Evolutionary conservation across 2,113 vertebrate genomes (phyloP), one percentile per base, ranked within the genome.

Genomic region (Thamnaconus septentrionalis): DNA sequence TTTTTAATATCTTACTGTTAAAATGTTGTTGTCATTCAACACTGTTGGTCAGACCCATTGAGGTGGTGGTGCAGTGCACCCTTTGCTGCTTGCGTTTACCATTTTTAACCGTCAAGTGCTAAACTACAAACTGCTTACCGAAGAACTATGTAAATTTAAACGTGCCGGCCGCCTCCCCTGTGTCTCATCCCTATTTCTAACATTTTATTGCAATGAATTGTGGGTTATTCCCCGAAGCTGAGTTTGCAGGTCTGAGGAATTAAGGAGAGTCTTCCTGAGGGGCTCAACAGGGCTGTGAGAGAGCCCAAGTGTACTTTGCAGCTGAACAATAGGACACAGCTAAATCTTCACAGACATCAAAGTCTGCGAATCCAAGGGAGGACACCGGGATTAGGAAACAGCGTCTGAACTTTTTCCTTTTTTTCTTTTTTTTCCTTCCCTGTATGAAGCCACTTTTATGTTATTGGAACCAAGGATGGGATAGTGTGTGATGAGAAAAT

Each of bases 151-250:
- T 43, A 8, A 8, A 56, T 10, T 7, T 43, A 8, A 8, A 56
- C 45, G 41, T 61, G 18, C 47, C 56, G 18, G 41, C 10, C 53
- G 47, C 41, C 11, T 42, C 60, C 46, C 44, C 18, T 55, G n/a
- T 43, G 10, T 57, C 7, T 52, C 31, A 52, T 45, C 6, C 18
- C 54, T 70, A 51, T 70, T 61, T 64, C 48, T 47, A 59, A 64
- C 49, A 47, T 41, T 39, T 7, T 12, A 59, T 39, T 41, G 58
- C 8, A 11, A 58, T 47, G 54, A 53, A 71, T 53, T 43, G 54
- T 64, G 54, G 47, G 60, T 59, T 48, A 48, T 64, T 48, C 59
- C 55, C 61, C 43, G 9, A 53, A 53, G 68, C 55, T 39, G 40
- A 58, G 55, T 58, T 42, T 41, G 59, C 53, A 61, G 47, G 46